Evolutionary conservation across 2,888 invertebrate species (phyloP), one percentile per base, ranked within the genome.

Genomic region (Caradrina clavipalpis): DNA sequence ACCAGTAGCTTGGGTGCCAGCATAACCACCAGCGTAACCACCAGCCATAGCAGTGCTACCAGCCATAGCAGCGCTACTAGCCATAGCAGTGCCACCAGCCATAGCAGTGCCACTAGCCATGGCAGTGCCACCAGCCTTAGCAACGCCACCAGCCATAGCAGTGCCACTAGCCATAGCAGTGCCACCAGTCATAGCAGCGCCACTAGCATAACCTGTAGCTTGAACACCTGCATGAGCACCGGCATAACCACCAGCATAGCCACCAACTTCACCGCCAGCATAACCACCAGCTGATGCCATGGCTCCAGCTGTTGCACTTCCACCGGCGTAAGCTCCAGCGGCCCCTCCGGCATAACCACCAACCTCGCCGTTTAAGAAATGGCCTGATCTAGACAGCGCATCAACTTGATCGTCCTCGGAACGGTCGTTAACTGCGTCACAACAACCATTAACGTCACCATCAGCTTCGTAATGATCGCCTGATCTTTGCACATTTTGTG

Each of bases 321-420:
- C 39, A 0, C 10, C 2, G 1, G 35, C 63, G n/a, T 35, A 42
- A 0, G 22, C 54, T 0, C 13, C 19, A 1, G 15, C 51, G 8
- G 8, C 35, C 1, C n/a, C 57, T 0, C 39, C 17, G 0, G 26
- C 51, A 17, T 54, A 22, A 35, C 35, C 50, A 42, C 51, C 17
- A 19, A 45, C 53, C 31, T 53, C 67, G n/a, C 49, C 21, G 31
- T n/a, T 42, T 13, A 42, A 15, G 8, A n/a, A 69, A 65, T 13
- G 4, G 5, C 67, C 39, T 47, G 65, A 53, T 54, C 67, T 65
- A 39, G 11, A 13, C 11, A 13, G 13, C 11, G 11, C 4, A 13
- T 39, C 39, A 39, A 39, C 13, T 39, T 39, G 4, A 6, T 39
- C 13, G 39, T 39, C 13, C 13, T 13, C 39, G 11, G 35, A 7